These are phyloP conservation scores for Poecilia picta DNA, from an alignment of 2,797 vertebrate genomes.

Conservation along the genomic window DNA sequence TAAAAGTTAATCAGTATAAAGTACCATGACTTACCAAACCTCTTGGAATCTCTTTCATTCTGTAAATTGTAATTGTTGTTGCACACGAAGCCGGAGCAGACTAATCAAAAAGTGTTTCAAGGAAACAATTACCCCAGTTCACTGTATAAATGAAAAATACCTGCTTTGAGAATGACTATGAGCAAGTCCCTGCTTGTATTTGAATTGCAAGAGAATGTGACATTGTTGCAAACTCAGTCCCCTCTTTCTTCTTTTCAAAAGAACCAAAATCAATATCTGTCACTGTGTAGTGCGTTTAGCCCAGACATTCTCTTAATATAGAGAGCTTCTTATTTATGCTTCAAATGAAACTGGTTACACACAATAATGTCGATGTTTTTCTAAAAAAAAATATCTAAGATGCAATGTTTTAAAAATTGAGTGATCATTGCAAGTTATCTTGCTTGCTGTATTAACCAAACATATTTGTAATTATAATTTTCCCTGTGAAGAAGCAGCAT, in stretches of 20 bases:
- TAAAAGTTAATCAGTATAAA: background rate
- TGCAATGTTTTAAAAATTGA: background rate
- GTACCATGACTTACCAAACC: background rate
- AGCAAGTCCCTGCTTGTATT: background rate
- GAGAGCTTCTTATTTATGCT: background rate
- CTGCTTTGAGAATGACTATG: background rate
- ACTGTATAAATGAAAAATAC: background rate
- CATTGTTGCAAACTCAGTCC: background rate
- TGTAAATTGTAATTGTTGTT: background rate
- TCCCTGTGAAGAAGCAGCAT: background rate
- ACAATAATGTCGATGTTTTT: background rate
- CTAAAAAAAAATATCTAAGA: background rate
- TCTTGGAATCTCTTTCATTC: too few relatives aligned
- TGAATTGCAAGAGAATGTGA: background rate
- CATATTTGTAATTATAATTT: too few relatives aligned
- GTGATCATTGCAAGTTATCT: background rate
- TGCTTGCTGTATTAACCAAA: background rate
- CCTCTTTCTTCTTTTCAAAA: background rate
- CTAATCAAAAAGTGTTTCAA: constrained; percentile 5
- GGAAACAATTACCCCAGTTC: background rate
- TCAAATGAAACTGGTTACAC: background rate
- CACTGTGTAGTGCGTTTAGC: background rate
- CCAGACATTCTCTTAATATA: background rate
- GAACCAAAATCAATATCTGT: constrained; percentile 3
- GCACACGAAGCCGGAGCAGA: background rate